Percentiles rank a stretch among this genome's conserved stretches.
Conservation (phyloP, 2,797 vertebrate species). For the Hydrolagus colliei region DNA sequence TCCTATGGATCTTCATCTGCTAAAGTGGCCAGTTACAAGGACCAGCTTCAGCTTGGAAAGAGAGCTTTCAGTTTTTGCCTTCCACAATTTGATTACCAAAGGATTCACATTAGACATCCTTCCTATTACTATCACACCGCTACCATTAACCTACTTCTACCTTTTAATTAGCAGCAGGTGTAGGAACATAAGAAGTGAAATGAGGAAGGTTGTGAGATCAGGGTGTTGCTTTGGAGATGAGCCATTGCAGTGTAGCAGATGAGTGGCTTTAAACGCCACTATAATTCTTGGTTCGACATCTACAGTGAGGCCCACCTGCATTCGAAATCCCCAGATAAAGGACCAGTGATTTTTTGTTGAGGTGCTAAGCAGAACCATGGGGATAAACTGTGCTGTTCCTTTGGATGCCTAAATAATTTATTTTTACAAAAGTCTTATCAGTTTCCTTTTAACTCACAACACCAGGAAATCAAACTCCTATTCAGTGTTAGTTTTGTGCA, state of each 20-base stretch:
- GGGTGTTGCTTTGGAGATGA: neutral
- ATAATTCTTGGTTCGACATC: neutral
- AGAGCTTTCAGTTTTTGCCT: neutral
- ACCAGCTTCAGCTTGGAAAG: neutral
- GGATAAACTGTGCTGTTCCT: neutral
- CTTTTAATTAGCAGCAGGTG: neutral
- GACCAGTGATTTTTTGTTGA: conserved; percentile 13
- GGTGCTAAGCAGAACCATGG: neutral
- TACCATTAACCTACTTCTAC: neutral
- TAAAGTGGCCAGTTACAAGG: neutral
- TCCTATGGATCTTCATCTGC: neutral
- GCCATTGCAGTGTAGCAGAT: neutral
- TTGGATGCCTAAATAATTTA: neutral
- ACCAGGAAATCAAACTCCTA: neutral
- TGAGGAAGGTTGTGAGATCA: neutral
- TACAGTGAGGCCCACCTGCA: neutral
- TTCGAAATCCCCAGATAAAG: conserved; percentile 19
- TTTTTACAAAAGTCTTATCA: neutral
- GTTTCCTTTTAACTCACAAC: conserved; percentile 19
- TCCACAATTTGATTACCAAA: neutral
- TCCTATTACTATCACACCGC: neutral
- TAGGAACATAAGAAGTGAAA: neutral
- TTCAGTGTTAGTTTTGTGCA: conserved; percentile 18
- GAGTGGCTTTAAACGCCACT: neutral
- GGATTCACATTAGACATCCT: neutral